A percentile compares a stretch with the other conserved stretches of the same genome.
Conservation (phyloP, 2,113 vertebrate species). For the Heptranchias perlo region DNA sequence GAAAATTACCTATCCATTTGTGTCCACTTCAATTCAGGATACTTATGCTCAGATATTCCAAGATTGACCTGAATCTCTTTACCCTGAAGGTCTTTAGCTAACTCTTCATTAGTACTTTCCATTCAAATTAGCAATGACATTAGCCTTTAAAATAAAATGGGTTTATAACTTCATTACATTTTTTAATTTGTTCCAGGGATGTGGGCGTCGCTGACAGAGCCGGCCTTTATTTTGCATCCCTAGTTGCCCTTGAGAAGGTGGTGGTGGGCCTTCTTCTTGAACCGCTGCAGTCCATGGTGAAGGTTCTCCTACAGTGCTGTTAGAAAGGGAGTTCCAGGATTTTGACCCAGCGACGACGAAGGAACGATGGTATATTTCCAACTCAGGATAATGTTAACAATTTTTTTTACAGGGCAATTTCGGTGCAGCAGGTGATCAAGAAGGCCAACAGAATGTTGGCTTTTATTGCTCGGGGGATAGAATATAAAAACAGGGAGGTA, state of each 20-base stretch:
- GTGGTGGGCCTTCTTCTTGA: neutral
- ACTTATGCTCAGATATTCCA: neutral
- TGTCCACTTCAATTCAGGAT: neutral
- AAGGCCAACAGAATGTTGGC: too few relatives aligned
- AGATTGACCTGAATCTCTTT: neutral
- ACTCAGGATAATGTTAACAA: neutral
- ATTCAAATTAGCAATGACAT: neutral
- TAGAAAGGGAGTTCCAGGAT: neutral
- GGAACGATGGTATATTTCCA: neutral
- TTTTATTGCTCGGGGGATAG: too few relatives aligned
- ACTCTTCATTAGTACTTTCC: neutral
- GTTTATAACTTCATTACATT: neutral
- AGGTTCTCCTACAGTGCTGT: neutral
- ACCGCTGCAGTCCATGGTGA: neutral
- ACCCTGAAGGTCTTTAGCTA: neutral
- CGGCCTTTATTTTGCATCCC: neutral
- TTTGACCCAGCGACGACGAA: neutral
- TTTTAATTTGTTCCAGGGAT: neutral
- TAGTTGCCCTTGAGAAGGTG: neutral
- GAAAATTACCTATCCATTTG: neutral
- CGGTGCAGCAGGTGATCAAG: too few relatives aligned
- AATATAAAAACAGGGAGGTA: too few relatives aligned
- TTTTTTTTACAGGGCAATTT: neutral
- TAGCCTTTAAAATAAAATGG: neutral
- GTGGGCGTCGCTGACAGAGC: neutral